Evolutionary conservation across 2,113 vertebrate species (phyloP).

Genomic region (Halichoeres trimaculatus): DNA sequence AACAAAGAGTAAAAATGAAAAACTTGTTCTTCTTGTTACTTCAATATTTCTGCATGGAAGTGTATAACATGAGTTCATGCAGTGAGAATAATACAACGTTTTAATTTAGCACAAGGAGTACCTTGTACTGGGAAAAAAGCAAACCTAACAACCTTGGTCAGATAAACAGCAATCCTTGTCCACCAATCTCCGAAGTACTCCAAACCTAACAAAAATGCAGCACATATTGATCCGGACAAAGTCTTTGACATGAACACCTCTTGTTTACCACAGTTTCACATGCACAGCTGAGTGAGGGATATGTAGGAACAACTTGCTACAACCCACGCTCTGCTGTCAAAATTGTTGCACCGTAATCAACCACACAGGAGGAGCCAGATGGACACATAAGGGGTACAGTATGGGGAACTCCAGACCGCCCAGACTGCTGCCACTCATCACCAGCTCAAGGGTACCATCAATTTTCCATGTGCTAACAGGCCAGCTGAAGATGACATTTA

Average conservation of each 20-base stretch:
- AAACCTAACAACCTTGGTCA: background rate
- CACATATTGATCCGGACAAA: no score
- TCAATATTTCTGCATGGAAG: background rate
- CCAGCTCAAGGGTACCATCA: background rate
- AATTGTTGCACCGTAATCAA: slow-evolving; percentile 4
- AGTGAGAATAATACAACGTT: background rate
- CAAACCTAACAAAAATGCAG: no score
- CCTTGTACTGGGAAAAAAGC: background rate
- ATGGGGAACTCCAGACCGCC: slow-evolving; percentile 6
- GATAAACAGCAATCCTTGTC: background rate
- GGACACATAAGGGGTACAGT: slow-evolving; percentile 6
- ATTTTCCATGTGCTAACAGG: background rate
- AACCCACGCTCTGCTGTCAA: slow-evolving; percentile 40
- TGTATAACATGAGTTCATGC: background rate
- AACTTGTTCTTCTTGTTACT: no score
- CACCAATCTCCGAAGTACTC: background rate
- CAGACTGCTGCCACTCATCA: slow-evolving; percentile 7
- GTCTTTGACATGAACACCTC: background rate
- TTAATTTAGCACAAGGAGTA: background rate
- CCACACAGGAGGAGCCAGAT: slow-evolving; percentile 43
- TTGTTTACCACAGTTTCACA: slow-evolving; percentile 2
- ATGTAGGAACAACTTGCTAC: background rate
- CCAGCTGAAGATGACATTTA: background rate
- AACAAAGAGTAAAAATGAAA: background rate
- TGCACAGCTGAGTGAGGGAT: slow-evolving; percentile 1